phyloP scores from a whole-genome alignment of 2,888 invertebrate genomes.

The Lasioglossum malachurum region DNA sequence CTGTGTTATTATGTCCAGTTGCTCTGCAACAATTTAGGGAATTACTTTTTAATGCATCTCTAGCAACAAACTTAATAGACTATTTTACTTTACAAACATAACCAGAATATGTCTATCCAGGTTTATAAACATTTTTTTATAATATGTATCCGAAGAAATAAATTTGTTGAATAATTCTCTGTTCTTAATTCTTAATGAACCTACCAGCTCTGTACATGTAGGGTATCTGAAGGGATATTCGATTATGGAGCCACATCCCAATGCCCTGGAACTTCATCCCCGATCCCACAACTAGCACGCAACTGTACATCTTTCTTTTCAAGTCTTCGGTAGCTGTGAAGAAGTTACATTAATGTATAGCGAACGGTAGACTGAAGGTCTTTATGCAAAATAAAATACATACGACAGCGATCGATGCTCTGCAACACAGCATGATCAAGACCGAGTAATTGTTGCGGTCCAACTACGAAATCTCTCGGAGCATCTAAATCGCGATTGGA shows the following conservation, averaged over 20 bases:
- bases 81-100: too few relatives aligned
- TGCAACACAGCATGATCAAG: constrained; percentile 96
- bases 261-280: constrained; percentile 95
- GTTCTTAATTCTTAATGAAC: background rate
- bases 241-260: constrained; percentile 94
- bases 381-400: constrained; percentile 76
- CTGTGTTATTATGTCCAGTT: constrained; percentile 95
- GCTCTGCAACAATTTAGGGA: constrained; percentile 85
- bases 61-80: too few relatives aligned
- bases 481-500: constrained; percentile 81
- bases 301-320: constrained; percentile 97
- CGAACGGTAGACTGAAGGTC: background rate
- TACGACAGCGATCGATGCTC: constrained; percentile 95
- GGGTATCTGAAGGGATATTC: constrained; percentile 93
- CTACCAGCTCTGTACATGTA: constrained; percentile 90
- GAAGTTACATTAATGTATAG: background rate
- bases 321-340: constrained; percentile 93
- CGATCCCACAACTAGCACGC: constrained; percentile 96
- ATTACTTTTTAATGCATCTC: background rate
- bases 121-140: too few relatives aligned
- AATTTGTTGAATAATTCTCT: too few relatives aligned
- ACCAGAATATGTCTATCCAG: too few relatives aligned
- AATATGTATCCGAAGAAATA: too few relatives aligned
- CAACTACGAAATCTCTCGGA: constrained; percentile 88
- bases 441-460: constrained; percentile 93